Conservation (phyloP, 2,113 vertebrate species). For the Thermophis baileyi region DNA sequence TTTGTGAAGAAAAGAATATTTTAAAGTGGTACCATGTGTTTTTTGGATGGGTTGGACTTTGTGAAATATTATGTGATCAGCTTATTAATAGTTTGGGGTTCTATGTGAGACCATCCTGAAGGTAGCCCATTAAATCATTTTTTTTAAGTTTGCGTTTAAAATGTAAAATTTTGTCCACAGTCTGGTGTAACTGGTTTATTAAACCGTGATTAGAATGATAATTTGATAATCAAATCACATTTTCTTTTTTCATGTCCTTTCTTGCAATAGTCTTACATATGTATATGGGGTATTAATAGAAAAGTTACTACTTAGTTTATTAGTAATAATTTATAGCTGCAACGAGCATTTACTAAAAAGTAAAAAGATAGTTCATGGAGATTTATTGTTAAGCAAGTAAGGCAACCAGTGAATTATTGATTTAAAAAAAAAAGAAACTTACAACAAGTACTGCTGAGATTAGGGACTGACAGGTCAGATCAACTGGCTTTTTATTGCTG, state of each 20-base stretch:
- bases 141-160: neutral
- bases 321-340: neutral
- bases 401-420: neutral
- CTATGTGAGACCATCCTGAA: neutral
- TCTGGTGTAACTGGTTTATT: neutral
- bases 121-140: neutral
- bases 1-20: neutral
- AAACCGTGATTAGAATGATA: neutral
- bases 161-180: neutral
- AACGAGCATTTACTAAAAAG: neutral
- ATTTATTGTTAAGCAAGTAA: neutral
- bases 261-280: neutral
- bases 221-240: neutral
- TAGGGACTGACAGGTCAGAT: neutral
- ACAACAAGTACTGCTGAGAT: neutral
- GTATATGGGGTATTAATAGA: neutral
- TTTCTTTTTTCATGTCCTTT: neutral
- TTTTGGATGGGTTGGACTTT: neutral
- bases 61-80: neutral
- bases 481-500: neutral
- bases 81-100: neutral
- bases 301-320: neutral
- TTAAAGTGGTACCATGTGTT: neutral
- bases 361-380: neutral
- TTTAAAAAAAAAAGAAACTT: neutral